A percentile compares a stretch with the other conserved stretches of the same genome.
phyloP scores from a whole-genome alignment of 2,888 invertebrate genomes.

The Carcina quercana region DNA sequence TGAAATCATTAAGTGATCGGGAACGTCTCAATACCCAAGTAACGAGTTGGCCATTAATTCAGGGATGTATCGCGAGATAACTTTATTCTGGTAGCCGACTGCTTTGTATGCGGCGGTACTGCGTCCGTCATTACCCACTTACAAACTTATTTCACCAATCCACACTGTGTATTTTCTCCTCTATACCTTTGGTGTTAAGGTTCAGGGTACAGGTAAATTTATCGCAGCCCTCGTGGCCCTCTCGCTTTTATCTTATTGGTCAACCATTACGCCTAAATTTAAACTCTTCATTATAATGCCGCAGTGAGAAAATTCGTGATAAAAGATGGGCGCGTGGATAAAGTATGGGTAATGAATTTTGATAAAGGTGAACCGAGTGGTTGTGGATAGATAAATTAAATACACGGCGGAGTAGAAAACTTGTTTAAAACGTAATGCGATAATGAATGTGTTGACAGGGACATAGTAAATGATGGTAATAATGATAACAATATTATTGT shows the following conservation, averaged over 20 bases:
- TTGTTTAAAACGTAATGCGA: slow-evolving; percentile 33
- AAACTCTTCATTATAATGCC: slow-evolving; percentile 72
- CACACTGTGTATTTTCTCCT: slow-evolving; percentile 23
- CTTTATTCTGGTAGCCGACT: slow-evolving; percentile 74
- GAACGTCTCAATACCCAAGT: slow-evolving; percentile 71
- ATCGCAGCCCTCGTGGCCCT: slow-evolving; percentile 45
- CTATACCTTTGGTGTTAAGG: slow-evolving; percentile 26
- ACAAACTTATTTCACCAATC: slow-evolving; percentile 29
- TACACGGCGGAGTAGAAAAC: slow-evolving; percentile 28
- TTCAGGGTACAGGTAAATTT: slow-evolving; percentile 13
- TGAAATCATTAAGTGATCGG: slow-evolving; percentile 54
- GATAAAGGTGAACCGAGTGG: slow-evolving; percentile 46
- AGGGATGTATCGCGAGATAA: slow-evolving; percentile 72
- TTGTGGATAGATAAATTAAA: slow-evolving; percentile 38
- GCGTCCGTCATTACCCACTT: slow-evolving; percentile 64
- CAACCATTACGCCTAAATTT: slow-evolving; percentile 73
- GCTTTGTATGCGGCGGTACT: slow-evolving; percentile 71
- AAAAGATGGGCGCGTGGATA: slow-evolving; percentile 56
- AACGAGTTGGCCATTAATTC: slow-evolving; percentile 73
- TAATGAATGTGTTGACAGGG: slow-evolving; percentile 36
- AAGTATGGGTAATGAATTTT: slow-evolving; percentile 67
- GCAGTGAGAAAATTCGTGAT: slow-evolving; percentile 68
- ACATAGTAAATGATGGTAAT: slow-evolving; percentile 31
- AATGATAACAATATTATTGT: slow-evolving; percentile 30
- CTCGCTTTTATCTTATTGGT: slow-evolving; percentile 74